Conservation (phyloP, 2,888 invertebrate species). For the Nebria brevicollis region DNA sequence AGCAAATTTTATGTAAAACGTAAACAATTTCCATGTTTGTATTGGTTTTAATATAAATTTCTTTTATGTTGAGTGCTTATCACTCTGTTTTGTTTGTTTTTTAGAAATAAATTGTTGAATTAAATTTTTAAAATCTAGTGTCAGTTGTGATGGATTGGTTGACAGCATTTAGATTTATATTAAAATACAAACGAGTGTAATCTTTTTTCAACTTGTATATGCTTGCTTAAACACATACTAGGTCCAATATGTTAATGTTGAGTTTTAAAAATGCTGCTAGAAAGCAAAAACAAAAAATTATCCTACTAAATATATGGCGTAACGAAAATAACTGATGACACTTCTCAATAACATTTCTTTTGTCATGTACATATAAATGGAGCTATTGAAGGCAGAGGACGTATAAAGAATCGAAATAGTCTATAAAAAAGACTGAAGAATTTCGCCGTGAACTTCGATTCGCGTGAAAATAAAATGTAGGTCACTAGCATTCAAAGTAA, state of each 20-base stretch:
- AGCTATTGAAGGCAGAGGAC: neutral
- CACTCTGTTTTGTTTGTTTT: neutral
- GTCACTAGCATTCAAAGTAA: constrained; percentile 7
- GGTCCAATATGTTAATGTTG: too few species aligned
- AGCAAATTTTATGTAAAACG: constrained; percentile 29
- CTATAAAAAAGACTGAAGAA: neutral
- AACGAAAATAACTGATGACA: neutral
- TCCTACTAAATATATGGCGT: neutral
- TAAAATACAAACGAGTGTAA: neutral
- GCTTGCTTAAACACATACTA: neutral
- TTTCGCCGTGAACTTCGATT: neutral
- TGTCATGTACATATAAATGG: neutral
- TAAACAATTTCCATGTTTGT: neutral
- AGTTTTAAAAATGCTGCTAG: neutral
- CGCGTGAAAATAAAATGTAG: constrained; percentile 7
- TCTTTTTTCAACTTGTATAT: neutral
- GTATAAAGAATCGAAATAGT: neutral
- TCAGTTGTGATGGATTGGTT: neutral
- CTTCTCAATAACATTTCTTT: neutral
- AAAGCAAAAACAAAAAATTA: neutral
- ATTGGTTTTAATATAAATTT: neutral
- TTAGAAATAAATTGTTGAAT: neutral
- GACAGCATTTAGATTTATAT: neutral
- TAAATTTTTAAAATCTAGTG: neutral
- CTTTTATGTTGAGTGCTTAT: neutral